These are phyloP conservation scores for Itoplectis maculator DNA, from an alignment of 2,888 invertebrate species.

Conservation along the genomic window DNA sequence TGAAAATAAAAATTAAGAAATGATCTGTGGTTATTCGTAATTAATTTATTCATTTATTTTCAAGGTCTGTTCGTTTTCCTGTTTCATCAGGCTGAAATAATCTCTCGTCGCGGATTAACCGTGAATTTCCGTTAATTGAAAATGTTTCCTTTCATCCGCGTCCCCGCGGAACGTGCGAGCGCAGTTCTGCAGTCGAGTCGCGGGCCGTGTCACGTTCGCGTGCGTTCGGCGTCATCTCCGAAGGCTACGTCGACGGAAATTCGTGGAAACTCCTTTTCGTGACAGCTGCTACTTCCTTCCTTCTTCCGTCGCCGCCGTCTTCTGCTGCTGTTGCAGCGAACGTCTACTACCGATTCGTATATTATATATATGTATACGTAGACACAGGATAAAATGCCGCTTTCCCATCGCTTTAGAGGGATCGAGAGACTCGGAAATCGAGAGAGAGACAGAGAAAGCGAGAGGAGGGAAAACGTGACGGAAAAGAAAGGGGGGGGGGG, in stretches of 20 bases:
- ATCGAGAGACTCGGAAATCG: constrained; percentile 7
- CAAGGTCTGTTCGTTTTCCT: no score
- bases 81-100: no score
- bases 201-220: constrained; percentile 24
- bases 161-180: background rate
- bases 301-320: constrained; percentile 21
- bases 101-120: background rate
- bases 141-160: constrained; percentile 27
- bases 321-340: no score
- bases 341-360: background rate
- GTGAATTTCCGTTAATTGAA: constrained; percentile 5
- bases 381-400: background rate
- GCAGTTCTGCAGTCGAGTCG: background rate
- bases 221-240: constrained; percentile 48
- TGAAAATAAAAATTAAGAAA: no score
- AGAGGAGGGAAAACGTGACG: constrained; percentile 1
- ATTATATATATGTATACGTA: constrained; percentile 25
- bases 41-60: no score
- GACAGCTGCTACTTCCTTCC: constrained; percentile 26
- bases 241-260: constrained; percentile 60
- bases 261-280: constrained; percentile 51
- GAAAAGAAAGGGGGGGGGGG: no score
- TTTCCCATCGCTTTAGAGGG: constrained; percentile 37
- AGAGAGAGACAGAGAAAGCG: constrained; percentile 7
- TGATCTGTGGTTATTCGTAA: no score